Evolutionary conservation across 1,140 invertebrate species (phyloP), one percentile per base, ranked within the genome.

Genomic region (Brachionus koreanus): DNA sequence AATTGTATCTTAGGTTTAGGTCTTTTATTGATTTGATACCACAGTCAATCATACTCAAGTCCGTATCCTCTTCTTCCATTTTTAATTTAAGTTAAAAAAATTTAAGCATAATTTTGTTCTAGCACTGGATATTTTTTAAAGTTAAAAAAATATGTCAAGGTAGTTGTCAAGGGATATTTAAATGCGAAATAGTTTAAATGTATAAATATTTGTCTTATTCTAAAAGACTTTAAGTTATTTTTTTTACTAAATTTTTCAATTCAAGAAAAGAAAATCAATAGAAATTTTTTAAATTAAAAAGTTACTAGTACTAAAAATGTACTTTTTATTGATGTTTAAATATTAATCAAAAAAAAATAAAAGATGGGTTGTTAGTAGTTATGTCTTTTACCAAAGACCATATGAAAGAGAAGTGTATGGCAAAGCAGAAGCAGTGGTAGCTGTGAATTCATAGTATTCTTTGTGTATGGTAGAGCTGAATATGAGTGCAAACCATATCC

Each of bases 1-100:
- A 83, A 63, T 85, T 83, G 43, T 84, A 84, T 12, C 29, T 35
- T 37, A 79, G 23, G 12, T 39, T 39, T 9, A 79, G 76, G 12
- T 79, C 76, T 42, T 79, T 79, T 25, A 79, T 39, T 19, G 35
- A 61, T 19, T 65, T 79, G 33, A 79, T 65, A 7, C 76, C 76
- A 43, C 46, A 79, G 37, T 79, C 76, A 37, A 79, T 79, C 46
- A 79, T 57, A 35, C 76, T 79, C 19, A 79, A 65, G 35, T 79
- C 76, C 9, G 33, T 43, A 42, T 79, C 49, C 5, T 74, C 69
- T 19, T 74, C 69, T 6, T 74, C 69, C 69, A 74, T 74, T 74
- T 69, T 39, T 16, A 25, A 39, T 69, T 69, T 6, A 37, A 16
- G 37, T 69, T 39, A 39, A 39, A 39, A 39, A 69, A 69, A 37